A percentile compares a stretch with the other conserved stretches of the same genome.
phyloP scores from a whole-genome alignment of 2,797 vertebrate genomes.

The Loris lydekkerianus region DNA sequence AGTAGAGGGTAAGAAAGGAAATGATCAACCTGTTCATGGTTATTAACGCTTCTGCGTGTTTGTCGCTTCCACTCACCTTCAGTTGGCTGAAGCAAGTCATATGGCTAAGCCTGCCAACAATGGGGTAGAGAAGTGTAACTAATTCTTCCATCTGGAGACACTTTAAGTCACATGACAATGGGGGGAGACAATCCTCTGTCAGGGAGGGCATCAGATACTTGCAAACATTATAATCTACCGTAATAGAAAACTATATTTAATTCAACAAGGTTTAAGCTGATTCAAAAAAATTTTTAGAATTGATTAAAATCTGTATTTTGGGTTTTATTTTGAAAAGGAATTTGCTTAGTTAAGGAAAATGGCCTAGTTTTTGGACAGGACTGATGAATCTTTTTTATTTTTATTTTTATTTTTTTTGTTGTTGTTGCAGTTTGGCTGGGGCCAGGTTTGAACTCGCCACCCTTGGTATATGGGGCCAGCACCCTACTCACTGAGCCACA shows the following conservation, averaged over 20 bases:
- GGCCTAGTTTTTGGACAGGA: slow-evolving; percentile 4
- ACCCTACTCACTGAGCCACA: too few species aligned
- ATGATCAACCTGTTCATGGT: background rate
- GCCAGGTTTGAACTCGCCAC: too few species aligned
- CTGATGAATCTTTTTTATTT: slow-evolving; percentile 36
- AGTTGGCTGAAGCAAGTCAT: background rate
- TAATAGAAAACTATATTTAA: slow-evolving; percentile 56
- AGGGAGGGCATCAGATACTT: slow-evolving; percentile 14
- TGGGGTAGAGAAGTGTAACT: background rate
- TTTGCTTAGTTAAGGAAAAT: slow-evolving; percentile 50
- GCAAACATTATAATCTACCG: background rate
- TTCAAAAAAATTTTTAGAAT: slow-evolving; percentile 57
- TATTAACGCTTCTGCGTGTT: background rate
- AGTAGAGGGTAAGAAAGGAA: background rate
- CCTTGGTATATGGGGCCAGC: too few species aligned
- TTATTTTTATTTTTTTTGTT: too few species aligned
- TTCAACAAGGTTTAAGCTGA: slow-evolving; percentile 47
- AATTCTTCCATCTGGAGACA: slow-evolving; percentile 10
- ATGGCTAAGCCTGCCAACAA: background rate
- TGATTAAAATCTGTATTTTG: slow-evolving; percentile 60
- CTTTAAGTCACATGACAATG: background rate
- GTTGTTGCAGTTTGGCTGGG: too few species aligned
- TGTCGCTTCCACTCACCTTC: background rate
- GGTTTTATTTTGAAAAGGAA: slow-evolving; percentile 66
- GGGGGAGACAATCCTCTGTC: background rate